Conservation (phyloP, 2,888 invertebrate species). For the Acanthoscelides obtectus region DNA sequence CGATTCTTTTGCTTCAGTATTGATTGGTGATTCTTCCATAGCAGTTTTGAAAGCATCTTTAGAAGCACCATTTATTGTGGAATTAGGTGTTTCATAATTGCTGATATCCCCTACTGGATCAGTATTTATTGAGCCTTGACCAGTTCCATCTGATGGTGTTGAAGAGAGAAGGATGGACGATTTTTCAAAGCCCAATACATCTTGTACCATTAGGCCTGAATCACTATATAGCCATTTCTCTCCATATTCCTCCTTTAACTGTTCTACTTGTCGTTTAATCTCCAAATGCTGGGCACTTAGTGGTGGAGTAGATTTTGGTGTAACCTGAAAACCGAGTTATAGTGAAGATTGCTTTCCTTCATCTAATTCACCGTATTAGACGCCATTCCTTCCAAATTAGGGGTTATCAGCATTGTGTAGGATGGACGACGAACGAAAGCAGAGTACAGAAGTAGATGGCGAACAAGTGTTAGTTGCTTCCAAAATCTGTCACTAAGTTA, state of each 20-base stretch:
- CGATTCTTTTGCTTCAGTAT: neutral
- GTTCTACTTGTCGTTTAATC: conserved; percentile 46
- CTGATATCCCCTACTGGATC: conserved; percentile 2
- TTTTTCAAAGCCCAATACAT: conserved; percentile 52
- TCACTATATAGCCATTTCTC: conserved; percentile 55
- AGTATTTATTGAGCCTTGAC: conserved; percentile 8
- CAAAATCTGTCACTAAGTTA: no score
- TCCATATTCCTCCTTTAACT: conserved; percentile 55
- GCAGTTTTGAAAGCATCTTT: conserved; percentile 11
- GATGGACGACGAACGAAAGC: no score
- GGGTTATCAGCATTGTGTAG: no score
- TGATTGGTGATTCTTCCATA: conserved; percentile 13
- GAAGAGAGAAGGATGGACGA: conserved; percentile 24
- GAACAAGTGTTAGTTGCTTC: no score
- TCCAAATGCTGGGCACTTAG: conserved; percentile 28
- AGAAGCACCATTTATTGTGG: neutral
- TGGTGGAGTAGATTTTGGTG: conserved; percentile 24
- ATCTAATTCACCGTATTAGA: no score
- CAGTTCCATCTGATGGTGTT: conserved; percentile 18
- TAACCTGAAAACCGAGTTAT: conserved; percentile 30
- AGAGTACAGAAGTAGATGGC: no score
- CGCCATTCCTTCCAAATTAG: no score
- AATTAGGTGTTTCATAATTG: neutral
- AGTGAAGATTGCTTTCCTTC: no score
- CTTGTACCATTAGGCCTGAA: conserved; percentile 48